phyloP scores from a whole-genome alignment of 2,113 vertebrate species.

The Lophotis ruficrista region DNA sequence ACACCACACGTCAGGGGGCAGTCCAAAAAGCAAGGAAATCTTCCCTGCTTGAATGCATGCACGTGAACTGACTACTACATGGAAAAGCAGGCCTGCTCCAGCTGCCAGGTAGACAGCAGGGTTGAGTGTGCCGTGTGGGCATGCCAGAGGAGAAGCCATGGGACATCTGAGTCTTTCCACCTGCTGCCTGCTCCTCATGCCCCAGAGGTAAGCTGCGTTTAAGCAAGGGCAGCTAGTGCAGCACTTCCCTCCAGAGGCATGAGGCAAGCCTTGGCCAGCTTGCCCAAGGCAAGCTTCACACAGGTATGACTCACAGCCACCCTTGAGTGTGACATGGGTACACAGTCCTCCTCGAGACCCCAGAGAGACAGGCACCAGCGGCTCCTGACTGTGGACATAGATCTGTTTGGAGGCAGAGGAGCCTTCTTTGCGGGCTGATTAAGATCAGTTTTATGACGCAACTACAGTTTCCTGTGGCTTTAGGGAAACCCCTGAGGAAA shows the following conservation, averaged over 20 bases:
- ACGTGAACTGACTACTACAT: neutral
- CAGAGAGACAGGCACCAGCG: neutral
- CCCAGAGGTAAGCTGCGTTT: accelerated
- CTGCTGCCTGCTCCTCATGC: neutral
- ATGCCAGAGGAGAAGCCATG: neutral
- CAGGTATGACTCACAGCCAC: neutral
- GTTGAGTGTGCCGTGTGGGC: neutral
- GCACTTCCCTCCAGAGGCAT: neutral
- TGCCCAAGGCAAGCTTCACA: neutral
- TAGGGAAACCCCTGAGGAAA: neutral
- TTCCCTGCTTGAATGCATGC: neutral
- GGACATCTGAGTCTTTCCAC: neutral
- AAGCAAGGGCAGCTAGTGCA: neutral
- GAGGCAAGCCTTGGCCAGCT: neutral
- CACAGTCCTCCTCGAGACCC: neutral
- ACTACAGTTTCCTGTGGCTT: neutral
- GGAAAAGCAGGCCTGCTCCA: neutral
- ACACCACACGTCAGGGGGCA: neutral
- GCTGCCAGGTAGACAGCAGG: neutral
- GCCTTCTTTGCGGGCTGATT: neutral
- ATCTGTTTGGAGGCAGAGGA: neutral
- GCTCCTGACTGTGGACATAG: accelerated
- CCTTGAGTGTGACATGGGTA: neutral
- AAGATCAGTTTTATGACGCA: neutral
- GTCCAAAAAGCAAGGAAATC: neutral